phyloP scores from a whole-genome alignment of 2,113 vertebrate genomes.

The Ameiurus melas region DNA sequence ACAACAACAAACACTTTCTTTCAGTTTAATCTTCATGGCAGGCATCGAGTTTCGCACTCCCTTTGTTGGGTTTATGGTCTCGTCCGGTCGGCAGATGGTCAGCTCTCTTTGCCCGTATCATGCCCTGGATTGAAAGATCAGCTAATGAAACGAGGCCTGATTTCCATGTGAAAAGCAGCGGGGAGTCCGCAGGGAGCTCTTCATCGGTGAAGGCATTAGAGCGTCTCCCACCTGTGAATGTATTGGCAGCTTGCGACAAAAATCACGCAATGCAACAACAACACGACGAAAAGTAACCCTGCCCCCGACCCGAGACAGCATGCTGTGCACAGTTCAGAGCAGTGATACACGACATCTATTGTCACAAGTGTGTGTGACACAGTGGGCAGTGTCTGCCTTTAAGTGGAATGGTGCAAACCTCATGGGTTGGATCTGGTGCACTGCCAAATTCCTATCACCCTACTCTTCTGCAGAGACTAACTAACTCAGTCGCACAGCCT shows the following conservation, averaged over 20 bases:
- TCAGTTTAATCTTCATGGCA: not conserved
- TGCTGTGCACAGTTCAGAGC: not conserved
- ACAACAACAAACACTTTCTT: not conserved
- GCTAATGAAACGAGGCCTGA: conserved; percentile 72
- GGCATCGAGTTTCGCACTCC: not conserved
- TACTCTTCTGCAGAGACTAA: not conserved
- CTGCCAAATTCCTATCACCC: not conserved
- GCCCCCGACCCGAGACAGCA: not conserved
- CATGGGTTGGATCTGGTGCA: not conserved
- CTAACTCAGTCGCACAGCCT: not conserved
- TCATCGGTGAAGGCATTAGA: not conserved
- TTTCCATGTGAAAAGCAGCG: conserved; percentile 70
- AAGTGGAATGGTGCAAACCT: not conserved
- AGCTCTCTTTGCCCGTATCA: conserved; percentile 61
- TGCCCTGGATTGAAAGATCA: conserved; percentile 73
- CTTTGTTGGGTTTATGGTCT: conserved; percentile 27
- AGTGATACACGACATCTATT: conserved; percentile 36
- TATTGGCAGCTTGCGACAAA: conserved; percentile 25
- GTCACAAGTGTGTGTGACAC: not conserved
- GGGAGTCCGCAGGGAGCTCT: conserved; percentile 62
- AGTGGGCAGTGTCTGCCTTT: not conserved
- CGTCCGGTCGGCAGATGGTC: conserved; percentile 72
- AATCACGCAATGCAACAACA: not conserved
- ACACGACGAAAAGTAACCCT: not conserved
- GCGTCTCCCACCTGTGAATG: conserved; percentile 64